phyloP scores from a whole-genome alignment of 2,113 vertebrate species.

The Amphiprion percula region DNA sequence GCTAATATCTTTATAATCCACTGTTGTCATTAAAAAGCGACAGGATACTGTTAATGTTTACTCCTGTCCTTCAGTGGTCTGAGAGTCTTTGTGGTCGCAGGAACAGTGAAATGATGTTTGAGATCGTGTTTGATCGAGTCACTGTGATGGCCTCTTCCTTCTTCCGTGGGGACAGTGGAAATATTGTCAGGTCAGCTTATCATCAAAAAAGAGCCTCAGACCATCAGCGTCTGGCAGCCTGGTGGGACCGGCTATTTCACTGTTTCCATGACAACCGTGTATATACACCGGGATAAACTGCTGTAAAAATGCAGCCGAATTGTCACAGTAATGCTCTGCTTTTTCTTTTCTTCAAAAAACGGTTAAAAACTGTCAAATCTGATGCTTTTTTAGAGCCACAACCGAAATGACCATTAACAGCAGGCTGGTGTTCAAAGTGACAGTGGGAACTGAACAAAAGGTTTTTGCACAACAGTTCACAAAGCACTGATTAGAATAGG shows the following conservation, averaged over 20 bases:
- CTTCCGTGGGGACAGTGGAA: slow-evolving; percentile 43
- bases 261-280: slow-evolving; percentile 35
- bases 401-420: too few species aligned
- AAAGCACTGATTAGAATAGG: too few species aligned
- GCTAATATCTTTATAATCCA: background rate
- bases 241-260: slow-evolving; percentile 23
- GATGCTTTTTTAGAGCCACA: too few species aligned
- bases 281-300: background rate
- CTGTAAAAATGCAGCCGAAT: too few species aligned
- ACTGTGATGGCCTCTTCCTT: slow-evolving; percentile 38
- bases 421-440: too few species aligned
- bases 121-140: slow-evolving; percentile 46
- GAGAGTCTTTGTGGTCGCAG: slow-evolving; percentile 15
- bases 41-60: background rate
- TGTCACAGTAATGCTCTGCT: too few species aligned
- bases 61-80: background rate
- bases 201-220: slow-evolving; percentile 57
- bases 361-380: too few species aligned
- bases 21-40: background rate
- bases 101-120: slow-evolving; percentile 32
- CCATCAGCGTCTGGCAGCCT: slow-evolving; percentile 27
- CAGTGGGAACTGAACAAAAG: too few species aligned
- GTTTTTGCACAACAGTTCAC: too few species aligned
- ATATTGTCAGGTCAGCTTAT: slow-evolving; percentile 56
- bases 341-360: too few species aligned